Conservation (phyloP, 2,113 vertebrate genomes). For the Otis tarda region DNA sequence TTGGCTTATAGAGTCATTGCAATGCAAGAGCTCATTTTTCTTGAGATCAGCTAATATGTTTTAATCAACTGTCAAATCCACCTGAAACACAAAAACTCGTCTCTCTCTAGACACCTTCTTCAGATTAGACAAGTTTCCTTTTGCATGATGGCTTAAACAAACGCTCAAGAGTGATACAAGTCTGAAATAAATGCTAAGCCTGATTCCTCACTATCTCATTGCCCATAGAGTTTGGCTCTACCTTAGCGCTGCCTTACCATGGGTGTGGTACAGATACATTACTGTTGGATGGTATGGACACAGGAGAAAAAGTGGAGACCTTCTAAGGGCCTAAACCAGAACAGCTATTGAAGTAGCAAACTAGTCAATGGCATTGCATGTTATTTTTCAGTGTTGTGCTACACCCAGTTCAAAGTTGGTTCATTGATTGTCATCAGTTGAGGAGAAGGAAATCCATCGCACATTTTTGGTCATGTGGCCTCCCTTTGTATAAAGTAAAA, state of each 20-base stretch:
- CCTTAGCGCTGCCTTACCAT: background rate
- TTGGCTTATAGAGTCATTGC: background rate
- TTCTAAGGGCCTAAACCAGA: background rate
- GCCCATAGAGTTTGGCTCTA: background rate
- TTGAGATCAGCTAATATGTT: background rate
- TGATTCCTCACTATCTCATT: background rate
- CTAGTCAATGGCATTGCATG: background rate
- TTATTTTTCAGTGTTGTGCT: background rate
- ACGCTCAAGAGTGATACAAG: background rate
- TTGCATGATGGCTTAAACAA: background rate
- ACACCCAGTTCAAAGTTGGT: background rate
- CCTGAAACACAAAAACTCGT: background rate
- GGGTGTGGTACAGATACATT: fast-evolving
- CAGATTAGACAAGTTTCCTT: background rate
- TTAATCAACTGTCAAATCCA: background rate
- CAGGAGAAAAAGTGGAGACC: background rate
- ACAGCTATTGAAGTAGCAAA: background rate
- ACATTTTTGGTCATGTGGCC: background rate
- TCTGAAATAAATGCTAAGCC: background rate
- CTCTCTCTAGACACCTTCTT: background rate
- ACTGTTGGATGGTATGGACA: background rate
- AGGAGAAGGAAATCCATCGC: background rate
- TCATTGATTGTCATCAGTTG: background rate
- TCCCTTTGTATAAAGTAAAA: background rate
- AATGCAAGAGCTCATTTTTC: background rate